phyloP scores from a whole-genome alignment of 2,113 vertebrate genomes.

The Nesogale talazaci region DNA sequence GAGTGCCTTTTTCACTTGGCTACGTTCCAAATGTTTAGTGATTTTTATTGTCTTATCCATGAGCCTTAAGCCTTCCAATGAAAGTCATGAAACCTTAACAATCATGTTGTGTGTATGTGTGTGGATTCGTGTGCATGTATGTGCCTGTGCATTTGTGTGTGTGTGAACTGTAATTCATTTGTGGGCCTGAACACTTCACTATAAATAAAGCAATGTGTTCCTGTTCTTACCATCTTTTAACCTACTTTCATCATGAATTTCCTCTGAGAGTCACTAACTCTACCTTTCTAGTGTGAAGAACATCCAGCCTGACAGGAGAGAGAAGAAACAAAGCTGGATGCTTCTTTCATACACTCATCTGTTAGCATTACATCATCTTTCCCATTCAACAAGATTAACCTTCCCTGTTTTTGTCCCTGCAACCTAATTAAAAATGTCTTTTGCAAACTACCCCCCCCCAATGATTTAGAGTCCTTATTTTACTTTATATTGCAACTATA shows the following conservation, averaged over 20 bases:
- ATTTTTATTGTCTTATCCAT: not conserved
- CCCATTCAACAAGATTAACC: conserved; percentile 13
- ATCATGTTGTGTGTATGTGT: not conserved
- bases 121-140: not conserved
- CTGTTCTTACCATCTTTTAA: not conserved
- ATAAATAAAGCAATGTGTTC: not conserved
- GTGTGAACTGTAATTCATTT: not conserved
- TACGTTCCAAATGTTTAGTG: not conserved
- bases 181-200: not conserved
- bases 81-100: not conserved
- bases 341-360: conserved; percentile 35
- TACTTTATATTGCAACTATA: not conserved
- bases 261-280: not conserved
- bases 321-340: conserved; percentile 21
- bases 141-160: no score
- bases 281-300: not conserved
- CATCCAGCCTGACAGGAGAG: not conserved
- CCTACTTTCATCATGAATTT: not conserved
- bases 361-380: conserved; percentile 68
- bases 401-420: conserved; percentile 49
- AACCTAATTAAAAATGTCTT: not conserved
- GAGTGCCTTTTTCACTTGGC: not conserved
- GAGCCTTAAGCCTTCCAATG: not conserved
- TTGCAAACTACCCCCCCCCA: not conserved
- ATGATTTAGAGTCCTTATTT: not conserved